Percentiles rank a stretch among this genome's conserved stretches.
Conservation (phyloP, 1,140 invertebrate genomes). For the Meloidogyne floridensis region DNA sequence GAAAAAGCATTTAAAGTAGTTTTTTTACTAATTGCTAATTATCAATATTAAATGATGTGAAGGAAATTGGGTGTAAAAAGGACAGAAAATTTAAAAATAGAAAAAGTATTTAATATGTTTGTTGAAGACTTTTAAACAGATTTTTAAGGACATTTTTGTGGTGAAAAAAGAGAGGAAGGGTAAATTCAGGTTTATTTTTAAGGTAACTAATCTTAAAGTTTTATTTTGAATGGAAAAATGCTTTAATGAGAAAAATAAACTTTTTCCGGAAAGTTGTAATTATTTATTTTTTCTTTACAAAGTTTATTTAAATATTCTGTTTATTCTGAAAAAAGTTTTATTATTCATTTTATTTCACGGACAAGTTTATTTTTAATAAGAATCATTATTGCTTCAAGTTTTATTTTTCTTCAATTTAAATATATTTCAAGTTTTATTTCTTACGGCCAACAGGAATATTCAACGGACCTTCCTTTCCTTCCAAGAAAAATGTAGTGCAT, state of each 20-base stretch:
- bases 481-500: conserved; percentile 59
- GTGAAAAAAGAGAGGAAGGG: not conserved
- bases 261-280: too few relatives aligned
- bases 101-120: not conserved
- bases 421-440: conserved; percentile 6
- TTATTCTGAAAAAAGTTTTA: too few relatives aligned
- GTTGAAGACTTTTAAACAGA: not conserved
- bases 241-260: too few relatives aligned
- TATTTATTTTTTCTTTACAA: too few relatives aligned
- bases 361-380: not conserved
- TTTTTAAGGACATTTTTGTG: not conserved
- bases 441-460: conserved; percentile 16
- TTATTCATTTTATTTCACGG: too few relatives aligned
- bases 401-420: not conserved
- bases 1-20: not conserved
- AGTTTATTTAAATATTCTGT: too few relatives aligned
- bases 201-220: too few relatives aligned
- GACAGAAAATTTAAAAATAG: not conserved
- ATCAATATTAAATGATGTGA: not conserved
- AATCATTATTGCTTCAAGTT: not conserved
- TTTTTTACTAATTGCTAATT: not conserved
- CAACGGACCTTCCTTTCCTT: conserved; percentile 56
- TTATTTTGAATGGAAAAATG: too few relatives aligned
- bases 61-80: not conserved
- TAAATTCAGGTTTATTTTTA: not conserved